These are phyloP conservation scores for Semaprochilodus insignis DNA, from an alignment of 2,797 vertebrate species.

Conservation along the genomic window DNA sequence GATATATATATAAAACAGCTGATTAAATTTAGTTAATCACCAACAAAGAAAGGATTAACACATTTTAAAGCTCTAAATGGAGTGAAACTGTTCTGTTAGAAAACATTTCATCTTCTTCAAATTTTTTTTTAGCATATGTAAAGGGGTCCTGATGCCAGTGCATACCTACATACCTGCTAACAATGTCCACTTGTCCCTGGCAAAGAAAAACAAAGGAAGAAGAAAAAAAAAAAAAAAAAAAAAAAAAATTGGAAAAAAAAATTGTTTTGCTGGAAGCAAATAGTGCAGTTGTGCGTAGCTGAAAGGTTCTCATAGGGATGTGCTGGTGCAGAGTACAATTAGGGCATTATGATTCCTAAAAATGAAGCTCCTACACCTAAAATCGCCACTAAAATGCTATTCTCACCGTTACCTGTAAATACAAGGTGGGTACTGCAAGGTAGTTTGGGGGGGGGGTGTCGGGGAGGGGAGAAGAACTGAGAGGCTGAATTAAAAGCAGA, in stretches of 20 bases:
- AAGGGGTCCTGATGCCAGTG: constrained; percentile 44
- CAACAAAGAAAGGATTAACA: constrained; percentile 13
- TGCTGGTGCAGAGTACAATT: constrained; percentile 47
- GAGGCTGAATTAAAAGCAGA: neutral
- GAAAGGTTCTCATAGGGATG: constrained; percentile 23
- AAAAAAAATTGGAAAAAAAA: neutral
- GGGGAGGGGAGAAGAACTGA: neutral
- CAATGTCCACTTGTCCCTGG: constrained; percentile 44
- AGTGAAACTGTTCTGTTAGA: constrained; percentile 9
- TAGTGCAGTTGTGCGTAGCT: constrained; percentile 48
- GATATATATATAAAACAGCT: neutral
- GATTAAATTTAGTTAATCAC: constrained; percentile 36
- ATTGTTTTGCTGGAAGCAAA: constrained; percentile 46
- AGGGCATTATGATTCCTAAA: constrained; percentile 27
- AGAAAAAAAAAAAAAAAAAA: neutral
- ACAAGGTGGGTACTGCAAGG: neutral
- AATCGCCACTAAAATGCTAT: constrained; percentile 29
- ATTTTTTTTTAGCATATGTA: too few relatives aligned
- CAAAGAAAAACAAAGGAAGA: neutral
- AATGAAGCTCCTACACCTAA: constrained; percentile 49
- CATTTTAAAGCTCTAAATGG: constrained; percentile 7
- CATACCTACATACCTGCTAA: constrained; percentile 54
- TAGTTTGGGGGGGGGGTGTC: too few relatives aligned
- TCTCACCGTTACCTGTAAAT: constrained; percentile 26
- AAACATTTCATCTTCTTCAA: neutral